phyloP scores from a whole-genome alignment of 2,797 vertebrate genomes.

The Gymnopithys bicolor region DNA sequence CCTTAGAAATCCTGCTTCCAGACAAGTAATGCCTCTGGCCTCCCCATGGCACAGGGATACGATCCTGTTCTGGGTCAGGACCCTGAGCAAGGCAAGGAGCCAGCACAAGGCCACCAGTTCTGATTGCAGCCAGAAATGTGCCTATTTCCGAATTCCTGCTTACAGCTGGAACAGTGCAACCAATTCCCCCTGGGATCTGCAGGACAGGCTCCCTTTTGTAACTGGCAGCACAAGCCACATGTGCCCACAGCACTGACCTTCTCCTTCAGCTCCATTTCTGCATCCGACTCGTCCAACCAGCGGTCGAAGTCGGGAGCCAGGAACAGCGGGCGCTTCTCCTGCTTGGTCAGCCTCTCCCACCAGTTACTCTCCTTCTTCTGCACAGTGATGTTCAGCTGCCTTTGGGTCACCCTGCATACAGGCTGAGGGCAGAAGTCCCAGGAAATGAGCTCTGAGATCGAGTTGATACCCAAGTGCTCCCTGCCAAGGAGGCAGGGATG shows the following conservation, averaged over 20 bases:
- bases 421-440: slow-evolving; percentile 73
- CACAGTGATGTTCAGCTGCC: slow-evolving; percentile 91
- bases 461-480: background rate
- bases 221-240: background rate
- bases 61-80: background rate
- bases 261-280: slow-evolving; percentile 92
- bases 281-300: slow-evolving; percentile 96
- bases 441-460: background rate
- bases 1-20: background rate
- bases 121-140: background rate
- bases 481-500: background rate
- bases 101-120: background rate
- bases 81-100: fast-evolving
- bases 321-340: slow-evolving; percentile 91
- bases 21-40: background rate
- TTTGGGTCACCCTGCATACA: slow-evolving; percentile 87
- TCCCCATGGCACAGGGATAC: fast-evolving
- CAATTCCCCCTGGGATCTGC: fast-evolving
- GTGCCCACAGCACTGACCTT: slow-evolving; percentile 79
- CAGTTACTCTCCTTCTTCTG: slow-evolving; percentile 86
- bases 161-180: background rate
- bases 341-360: slow-evolving; percentile 91
- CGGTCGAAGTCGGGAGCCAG: slow-evolving; percentile 93
- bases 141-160: background rate
- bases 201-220: background rate